Percentiles rank a stretch among this genome's conserved stretches.
Evolutionary conservation across 2,797 vertebrate genomes (phyloP).

Genomic region (Sebastes kiyomatsui): DNA sequence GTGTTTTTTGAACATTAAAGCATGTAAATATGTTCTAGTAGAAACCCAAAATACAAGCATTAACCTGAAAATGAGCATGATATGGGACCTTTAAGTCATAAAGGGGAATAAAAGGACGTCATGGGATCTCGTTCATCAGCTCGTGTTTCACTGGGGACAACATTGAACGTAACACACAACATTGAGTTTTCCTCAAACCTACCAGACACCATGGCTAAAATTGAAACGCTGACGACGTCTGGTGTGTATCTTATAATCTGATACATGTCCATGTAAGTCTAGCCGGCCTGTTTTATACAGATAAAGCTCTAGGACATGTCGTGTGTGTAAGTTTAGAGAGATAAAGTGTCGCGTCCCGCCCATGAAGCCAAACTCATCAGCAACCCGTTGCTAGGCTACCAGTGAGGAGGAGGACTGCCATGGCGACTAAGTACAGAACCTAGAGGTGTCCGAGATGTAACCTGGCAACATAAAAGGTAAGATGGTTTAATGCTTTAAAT

Average conservation of each 20-base stretch:
- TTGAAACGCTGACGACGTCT: not conserved
- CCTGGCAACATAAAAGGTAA: not conserved
- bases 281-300: not conserved
- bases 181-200: not conserved
- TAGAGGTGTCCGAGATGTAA: not conserved
- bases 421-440: not conserved
- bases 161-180: conserved; percentile 57
- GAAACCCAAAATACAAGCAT: no score
- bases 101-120: not conserved
- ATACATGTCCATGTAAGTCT: not conserved
- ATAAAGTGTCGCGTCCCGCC: not conserved
- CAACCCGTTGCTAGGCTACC: not conserved
- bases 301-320: not conserved
- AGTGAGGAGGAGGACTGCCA: not conserved
- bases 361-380: not conserved
- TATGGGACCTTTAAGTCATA: not conserved
- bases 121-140: not conserved
- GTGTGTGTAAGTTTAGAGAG: not conserved
- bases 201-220: not conserved
- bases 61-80: no score
- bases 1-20: no score
- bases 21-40: no score
- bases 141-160: conserved; percentile 53
- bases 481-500: not conserved
- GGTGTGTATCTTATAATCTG: not conserved